Evolutionary conservation across 2,797 vertebrate species (phyloP), one percentile per base, ranked within the genome.

Genomic region (Tadarida brasiliensis): DNA sequence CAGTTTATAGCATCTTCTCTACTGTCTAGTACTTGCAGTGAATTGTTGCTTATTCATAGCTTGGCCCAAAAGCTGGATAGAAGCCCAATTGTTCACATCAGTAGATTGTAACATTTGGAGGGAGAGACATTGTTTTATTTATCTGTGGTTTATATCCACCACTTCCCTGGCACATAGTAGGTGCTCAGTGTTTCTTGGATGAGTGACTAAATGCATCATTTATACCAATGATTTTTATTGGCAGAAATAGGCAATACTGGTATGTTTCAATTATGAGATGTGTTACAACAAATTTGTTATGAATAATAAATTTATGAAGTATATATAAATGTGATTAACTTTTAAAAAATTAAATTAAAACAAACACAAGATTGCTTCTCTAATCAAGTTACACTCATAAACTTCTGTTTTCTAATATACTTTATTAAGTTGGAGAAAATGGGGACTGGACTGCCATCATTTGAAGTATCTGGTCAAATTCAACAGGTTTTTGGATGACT

Each of bases 331-430:
- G n/a, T 28, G 15, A 67, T 76, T 82, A 83, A 90, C 47, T 77
- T 94, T 96, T 77, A 39, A 87, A 90, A 90, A 90, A n/a, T 70
- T 83, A 73, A 87, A 94, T 47, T 63, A 68, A 89, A 71, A 70
- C 22, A 81, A 90, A 77, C 2, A 63, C 9, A 61, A 84, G 44
- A 51, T 63, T 82, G 3, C 73, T 78, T 16, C 30, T 83, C 5
- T 68, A 61, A 65, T 73, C 77, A 86, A 89, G 44, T 91, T 83
- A 74, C 2, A 76, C 17, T 88, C 54, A 67, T 35, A 90, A 9
- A 59, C 19, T 80, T 76, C 5, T 15, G 2, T 78, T 95, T 90
- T 92, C n/a, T 87, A 61, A 77, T 73, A 39, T 90, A 16, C 33
- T 54, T 82, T 90, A 17, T 92, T 71, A 87, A 81, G 16, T 82